Evolutionary conservation across 2,888 invertebrate genomes (phyloP), one percentile per base, ranked within the genome.

Genomic region (Invenusta paracnida): DNA sequence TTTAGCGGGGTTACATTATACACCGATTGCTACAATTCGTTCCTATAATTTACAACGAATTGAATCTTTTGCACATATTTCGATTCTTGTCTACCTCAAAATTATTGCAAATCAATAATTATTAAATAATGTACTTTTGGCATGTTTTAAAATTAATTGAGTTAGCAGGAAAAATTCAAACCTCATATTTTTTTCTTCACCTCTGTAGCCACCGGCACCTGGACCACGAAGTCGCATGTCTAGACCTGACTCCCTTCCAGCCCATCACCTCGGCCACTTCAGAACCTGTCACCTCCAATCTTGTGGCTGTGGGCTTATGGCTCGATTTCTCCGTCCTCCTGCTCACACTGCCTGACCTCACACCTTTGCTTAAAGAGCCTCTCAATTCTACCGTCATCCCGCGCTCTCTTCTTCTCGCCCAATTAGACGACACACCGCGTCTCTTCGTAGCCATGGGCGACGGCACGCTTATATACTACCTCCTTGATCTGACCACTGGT

Each of bases 381-480:
- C 92, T 98, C 83, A 30, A 30, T 25, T 17, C 1, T 73, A 27
- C 29, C 92, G 97, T 98, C 88, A 96, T 99, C 87, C 97, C 98
- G 0, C 94, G 99, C 1, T 98, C 98, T 0, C 95, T 99, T 87
- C 91, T 99, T 85, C 95, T 98, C 94, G 95, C 97, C 82, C 95
- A 95, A 84, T 95, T 99, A 91, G 98, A 99, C 91, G 95, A 95
- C 0, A 94, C 95, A 87, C 95, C 90, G 66, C 93, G 93, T 88
- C 87, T 93, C 67, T 89, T 93, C 86, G 91, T 92, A 89, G 98
- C 98, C 0, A 93, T 99, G 30, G 99, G 98, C 1, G 99, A 99
- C 92, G 99, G 99, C 0, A 96, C 97, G 25, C 95, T 99, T 94
- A 96, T 95, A 92, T 99, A 99, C 92, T 99, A 97, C 91, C 94